Evolutionary conservation across 2,888 invertebrate genomes (phyloP).

Genomic region (Cordilura impudica): DNA sequence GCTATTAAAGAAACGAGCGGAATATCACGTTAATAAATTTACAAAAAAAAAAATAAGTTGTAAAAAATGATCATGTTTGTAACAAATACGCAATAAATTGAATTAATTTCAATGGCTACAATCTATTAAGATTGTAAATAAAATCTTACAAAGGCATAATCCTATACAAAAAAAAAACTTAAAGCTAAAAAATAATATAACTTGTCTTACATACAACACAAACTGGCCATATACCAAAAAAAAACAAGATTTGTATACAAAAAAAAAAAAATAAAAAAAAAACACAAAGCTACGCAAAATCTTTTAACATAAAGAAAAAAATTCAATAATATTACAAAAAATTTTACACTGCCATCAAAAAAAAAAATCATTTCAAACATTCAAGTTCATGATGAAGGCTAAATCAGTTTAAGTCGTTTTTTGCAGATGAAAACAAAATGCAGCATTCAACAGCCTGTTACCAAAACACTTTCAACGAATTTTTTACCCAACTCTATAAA

Average conservation of each 20-base stretch:
- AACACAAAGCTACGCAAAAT: conserved; percentile 8
- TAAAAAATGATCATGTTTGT: conserved; percentile 12
- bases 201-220: conserved; percentile 33
- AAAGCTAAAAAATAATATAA: conserved; percentile 1
- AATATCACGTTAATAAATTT: not conserved
- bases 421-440: conserved; percentile 17
- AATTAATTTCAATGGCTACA: not conserved
- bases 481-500: conserved; percentile 34
- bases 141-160: not conserved
- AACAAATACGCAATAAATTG: conserved; percentile 6
- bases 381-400: conserved; percentile 65
- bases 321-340: not conserved
- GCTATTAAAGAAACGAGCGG: not conserved
- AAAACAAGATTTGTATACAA: conserved; percentile 4
- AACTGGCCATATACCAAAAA: not conserved
- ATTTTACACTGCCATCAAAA: conserved; percentile 8
- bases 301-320: not conserved
- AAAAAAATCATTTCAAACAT: conserved; percentile 16
- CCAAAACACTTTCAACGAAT: not conserved
- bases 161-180: not conserved
- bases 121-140: not conserved
- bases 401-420: conserved; percentile 5
- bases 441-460: conserved; percentile 5
- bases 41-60: not conserved
- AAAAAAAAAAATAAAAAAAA: not conserved